Conservation (phyloP, 2,113 vertebrate genomes). For the Ciconia maguari region DNA sequence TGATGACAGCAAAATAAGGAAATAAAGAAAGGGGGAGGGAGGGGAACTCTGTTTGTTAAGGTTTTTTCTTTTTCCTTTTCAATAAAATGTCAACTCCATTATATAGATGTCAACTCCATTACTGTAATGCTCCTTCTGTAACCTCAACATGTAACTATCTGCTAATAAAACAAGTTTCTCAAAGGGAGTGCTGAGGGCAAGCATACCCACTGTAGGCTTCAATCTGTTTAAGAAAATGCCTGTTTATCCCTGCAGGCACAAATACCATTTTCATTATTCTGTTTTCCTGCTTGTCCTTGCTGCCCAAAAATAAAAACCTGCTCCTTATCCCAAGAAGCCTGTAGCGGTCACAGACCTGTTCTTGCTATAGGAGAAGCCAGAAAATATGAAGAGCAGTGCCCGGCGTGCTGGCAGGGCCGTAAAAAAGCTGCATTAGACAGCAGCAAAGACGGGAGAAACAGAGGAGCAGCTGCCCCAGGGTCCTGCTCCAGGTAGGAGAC, state of each 20-base stretch:
- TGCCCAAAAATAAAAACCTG: neutral
- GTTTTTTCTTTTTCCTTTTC: conserved; percentile 50
- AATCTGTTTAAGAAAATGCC: conserved; percentile 22
- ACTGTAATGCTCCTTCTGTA: conserved; percentile 34
- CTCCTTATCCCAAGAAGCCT: neutral
- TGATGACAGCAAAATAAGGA: conserved; percentile 11
- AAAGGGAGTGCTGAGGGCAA: neutral
- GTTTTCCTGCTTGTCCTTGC: neutral
- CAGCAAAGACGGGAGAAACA: neutral
- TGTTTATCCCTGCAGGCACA: neutral
- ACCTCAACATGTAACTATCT: conserved; percentile 19
- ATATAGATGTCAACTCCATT: conserved; percentile 70
- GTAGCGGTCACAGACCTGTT: fast-evolving
- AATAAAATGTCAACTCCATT: conserved; percentile 71
- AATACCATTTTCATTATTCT: neutral
- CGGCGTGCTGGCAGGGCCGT: fast-evolving
- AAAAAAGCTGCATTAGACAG: too few relatives aligned
- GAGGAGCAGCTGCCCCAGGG: fast-evolving
- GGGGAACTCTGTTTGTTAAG: conserved; percentile 19
- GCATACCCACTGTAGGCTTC: neutral
- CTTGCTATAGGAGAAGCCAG: neutral
- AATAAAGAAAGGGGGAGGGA: conserved; percentile 10
- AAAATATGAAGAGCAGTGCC: fast-evolving
- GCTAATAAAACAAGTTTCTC: conserved; percentile 54
- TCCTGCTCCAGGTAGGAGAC: neutral